Conservation (phyloP, 2,888 invertebrate genomes). For the Ormyrus pomaceus region DNA sequence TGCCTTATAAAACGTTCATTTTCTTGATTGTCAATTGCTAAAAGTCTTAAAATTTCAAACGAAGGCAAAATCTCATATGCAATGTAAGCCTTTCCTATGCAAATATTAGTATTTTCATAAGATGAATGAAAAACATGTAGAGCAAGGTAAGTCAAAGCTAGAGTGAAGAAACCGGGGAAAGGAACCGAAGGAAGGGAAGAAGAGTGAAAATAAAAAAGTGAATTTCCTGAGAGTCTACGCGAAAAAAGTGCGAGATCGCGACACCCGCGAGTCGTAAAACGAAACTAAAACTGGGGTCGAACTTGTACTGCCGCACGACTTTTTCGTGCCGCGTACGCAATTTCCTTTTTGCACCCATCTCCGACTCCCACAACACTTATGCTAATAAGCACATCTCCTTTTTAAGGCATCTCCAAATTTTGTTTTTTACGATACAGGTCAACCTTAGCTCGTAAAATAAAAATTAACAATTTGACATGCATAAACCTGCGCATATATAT, state of each 20-base stretch:
- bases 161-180: not conserved
- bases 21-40: not conserved
- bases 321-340: conserved; percentile 37
- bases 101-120: conserved; percentile 16
- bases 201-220: conserved; percentile 52
- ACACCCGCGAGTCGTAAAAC: conserved; percentile 71
- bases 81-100: conserved; percentile 4
- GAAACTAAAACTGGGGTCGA: conserved; percentile 67
- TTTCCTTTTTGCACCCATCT: conserved; percentile 42
- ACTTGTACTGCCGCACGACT: conserved; percentile 26
- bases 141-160: conserved; percentile 1
- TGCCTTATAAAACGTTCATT: no score
- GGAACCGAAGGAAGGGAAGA: not conserved
- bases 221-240: conserved; percentile 63
- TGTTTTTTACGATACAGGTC: conserved; percentile 49
- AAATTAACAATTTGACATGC: conserved; percentile 51
- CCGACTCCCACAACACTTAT: conserved; percentile 46
- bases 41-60: not conserved
- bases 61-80: not conserved
- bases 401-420: conserved; percentile 47
- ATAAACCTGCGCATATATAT: conserved; percentile 32
- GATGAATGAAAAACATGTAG: conserved; percentile 2
- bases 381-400: conserved; percentile 47
- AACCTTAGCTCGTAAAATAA: conserved; percentile 42
- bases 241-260: conserved; percentile 67